Base-by-base conservation (phyloP, 1,140 invertebrate genomes). In the Hyles euphorbiae region DNA sequence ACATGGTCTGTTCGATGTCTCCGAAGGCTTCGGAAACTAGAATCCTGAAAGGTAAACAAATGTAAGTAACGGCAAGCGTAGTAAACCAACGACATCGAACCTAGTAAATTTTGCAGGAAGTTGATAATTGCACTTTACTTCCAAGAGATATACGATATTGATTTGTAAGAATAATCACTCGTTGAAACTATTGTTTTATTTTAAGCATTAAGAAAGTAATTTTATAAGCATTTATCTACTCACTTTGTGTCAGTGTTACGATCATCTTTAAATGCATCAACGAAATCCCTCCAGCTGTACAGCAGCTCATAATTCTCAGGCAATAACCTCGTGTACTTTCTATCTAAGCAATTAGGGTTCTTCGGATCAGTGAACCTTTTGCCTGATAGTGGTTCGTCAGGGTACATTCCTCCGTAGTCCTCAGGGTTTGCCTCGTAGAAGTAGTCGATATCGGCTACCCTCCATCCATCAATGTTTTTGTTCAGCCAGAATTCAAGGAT, bases 11-110 rank as follows among this genome's bases (percentile, higher is more conserved):
- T 0, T 91, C 74, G 0, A 92, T 74, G n/a, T 88, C 86, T 0
- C 91, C 90, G 66, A 94, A 94, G 2, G 91, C 93, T 76, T 96
- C 95, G 0, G 93, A 91, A 63, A 95, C 86, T 9, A 96, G 83
- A 2, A 94, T 89, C 53, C 92, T 93, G 72, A n/a, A n/a, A n/a
- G n/a, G n/a, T n/a, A n/a, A n/a, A n/a, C n/a, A n/a, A n/a, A n/a
- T n/a, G n/a, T n/a, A n/a, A n/a, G n/a, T n/a, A n/a, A n/a, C n/a
- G n/a, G n/a, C n/a, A n/a, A n/a, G n/a, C n/a, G n/a, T n/a, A n/a
- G n/a, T n/a, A n/a, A n/a, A n/a, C n/a, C n/a, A n/a, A n/a, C n/a
- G n/a, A n/a, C n/a, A n/a, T n/a, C n/a, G n/a, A n/a, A n/a, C n/a
- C n/a, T n/a, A n/a, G n/a, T n/a, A n/a, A n/a, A n/a, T n/a, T n/a